Conservation (phyloP, 2,888 invertebrate species). For the Baronia brevicornis region DNA sequence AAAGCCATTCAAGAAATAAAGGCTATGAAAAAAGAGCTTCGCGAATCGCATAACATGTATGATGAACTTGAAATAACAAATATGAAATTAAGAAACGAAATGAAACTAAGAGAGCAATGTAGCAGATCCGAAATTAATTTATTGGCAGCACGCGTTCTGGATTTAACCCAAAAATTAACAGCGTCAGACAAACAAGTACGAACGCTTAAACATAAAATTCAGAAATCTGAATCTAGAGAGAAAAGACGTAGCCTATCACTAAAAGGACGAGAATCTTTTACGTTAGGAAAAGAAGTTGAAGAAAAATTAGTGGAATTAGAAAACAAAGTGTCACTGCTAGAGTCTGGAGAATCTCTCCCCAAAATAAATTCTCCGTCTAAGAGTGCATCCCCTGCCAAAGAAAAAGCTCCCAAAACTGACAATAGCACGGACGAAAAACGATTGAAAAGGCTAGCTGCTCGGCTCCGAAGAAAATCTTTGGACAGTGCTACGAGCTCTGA, state of each 20-base stretch:
- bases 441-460: conserved; percentile 69
- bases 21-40: conserved; percentile 86
- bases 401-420: conserved; percentile 68
- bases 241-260: conserved; percentile 88
- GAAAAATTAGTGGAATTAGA: conserved; percentile 88
- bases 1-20: conserved; percentile 89
- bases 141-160: conserved; percentile 89
- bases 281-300: conserved; percentile 88
- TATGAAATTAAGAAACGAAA: conserved; percentile 82
- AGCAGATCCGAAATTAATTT: conserved; percentile 83
- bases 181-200: conserved; percentile 88
- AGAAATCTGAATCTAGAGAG: conserved; percentile 84
- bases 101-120: conserved; percentile 78
- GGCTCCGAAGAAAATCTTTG: conserved; percentile 82
- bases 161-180: conserved; percentile 87
- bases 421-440: conserved; percentile 64
- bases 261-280: conserved; percentile 87
- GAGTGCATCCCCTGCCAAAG: conserved; percentile 72
- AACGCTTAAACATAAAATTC: conserved; percentile 85
- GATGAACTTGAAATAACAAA: conserved; percentile 88
- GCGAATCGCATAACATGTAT: conserved; percentile 86
- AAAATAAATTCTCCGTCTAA: conserved; percentile 67
- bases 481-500: conserved; percentile 87
- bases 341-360: conserved; percentile 64
- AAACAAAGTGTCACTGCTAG: conserved; percentile 82